These are phyloP conservation scores for Papilio xuthus DNA, from an alignment of 1,140 invertebrate genomes.

Conservation along the genomic window DNA sequence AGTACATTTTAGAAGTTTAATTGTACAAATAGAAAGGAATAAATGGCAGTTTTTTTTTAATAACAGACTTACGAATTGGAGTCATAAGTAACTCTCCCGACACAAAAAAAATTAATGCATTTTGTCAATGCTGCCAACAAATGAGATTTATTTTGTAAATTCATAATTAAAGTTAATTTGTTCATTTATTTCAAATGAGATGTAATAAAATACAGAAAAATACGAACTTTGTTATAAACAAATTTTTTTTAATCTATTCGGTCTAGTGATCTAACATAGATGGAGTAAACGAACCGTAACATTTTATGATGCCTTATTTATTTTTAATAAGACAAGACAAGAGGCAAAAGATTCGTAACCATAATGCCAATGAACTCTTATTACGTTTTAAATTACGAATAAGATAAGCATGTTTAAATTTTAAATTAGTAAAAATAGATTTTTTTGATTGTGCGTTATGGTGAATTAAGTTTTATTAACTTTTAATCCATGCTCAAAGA, in stretches of 20 bases:
- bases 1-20: too few relatives aligned
- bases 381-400: slow-evolving; percentile 32
- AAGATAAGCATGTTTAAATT: slow-evolving; percentile 27
- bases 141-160: too few relatives aligned
- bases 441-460: slow-evolving; percentile 21
- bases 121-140: too few relatives aligned
- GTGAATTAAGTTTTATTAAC: not conserved
- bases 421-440: not conserved
- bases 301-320: slow-evolving; percentile 24
- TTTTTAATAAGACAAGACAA: slow-evolving; percentile 34
- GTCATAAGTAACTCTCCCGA: too few relatives aligned
- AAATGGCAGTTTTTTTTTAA: too few relatives aligned
- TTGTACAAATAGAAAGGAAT: too few relatives aligned
- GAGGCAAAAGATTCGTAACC: slow-evolving; percentile 32
- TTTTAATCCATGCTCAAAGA: not conserved
- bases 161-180: not conserved
- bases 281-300: slow-evolving; percentile 33
- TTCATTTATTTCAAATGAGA: not conserved
- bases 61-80: too few relatives aligned
- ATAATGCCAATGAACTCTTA: slow-evolving; percentile 37
- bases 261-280: slow-evolving; percentile 36
- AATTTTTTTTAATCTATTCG: slow-evolving; percentile 28
- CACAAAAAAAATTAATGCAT: too few relatives aligned
- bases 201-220: not conserved
- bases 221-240: not conserved